These are phyloP conservation scores for Polydrusus tereticollis DNA, from an alignment of 2,888 invertebrate genomes.

Conservation along the genomic window DNA sequence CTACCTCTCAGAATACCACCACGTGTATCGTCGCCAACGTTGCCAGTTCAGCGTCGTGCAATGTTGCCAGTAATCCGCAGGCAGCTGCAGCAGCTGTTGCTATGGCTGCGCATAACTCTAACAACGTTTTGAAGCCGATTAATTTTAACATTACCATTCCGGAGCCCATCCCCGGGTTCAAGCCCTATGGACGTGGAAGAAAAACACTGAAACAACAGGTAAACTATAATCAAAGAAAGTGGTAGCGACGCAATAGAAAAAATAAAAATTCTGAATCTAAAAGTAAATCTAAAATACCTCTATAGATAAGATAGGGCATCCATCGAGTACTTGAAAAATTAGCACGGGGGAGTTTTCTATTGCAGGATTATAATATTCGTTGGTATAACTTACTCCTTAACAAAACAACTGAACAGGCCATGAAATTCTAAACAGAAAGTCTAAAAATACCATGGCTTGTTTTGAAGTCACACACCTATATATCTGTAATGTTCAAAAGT, in stretches of 20 bases:
- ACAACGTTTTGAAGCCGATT: slow-evolving; percentile 51
- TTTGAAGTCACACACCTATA: too few relatives aligned
- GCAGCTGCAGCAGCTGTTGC: slow-evolving; percentile 3
- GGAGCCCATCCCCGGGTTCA: slow-evolving; percentile 21
- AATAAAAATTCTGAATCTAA: too few relatives aligned
- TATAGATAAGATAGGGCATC: too few relatives aligned
- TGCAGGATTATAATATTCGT: too few relatives aligned
- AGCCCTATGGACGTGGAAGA: slow-evolving; percentile 29
- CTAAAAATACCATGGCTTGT: too few relatives aligned
- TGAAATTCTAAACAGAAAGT: too few relatives aligned
- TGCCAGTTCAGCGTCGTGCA: not conserved
- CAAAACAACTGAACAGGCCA: too few relatives aligned
- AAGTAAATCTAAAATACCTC: too few relatives aligned
- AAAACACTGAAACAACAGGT: slow-evolving; percentile 43
- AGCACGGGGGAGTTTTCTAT: too few relatives aligned
- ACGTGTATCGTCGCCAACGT: slow-evolving; percentile 11
- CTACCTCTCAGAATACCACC: slow-evolving; percentile 29
- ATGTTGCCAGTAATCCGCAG: not conserved
- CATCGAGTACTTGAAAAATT: too few relatives aligned
- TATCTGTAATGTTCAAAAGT: too few relatives aligned
- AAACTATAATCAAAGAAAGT: not conserved
- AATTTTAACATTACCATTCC: slow-evolving; percentile 52
- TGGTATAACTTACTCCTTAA: too few relatives aligned
- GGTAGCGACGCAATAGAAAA: not conserved
- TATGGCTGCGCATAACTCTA: slow-evolving; percentile 16